Percentiles rank a stretch among this genome's conserved stretches.
These are phyloP conservation scores for Notothenia coriiceps DNA, from an alignment of 2,113 vertebrate genomes.

Conservation along the genomic window DNA sequence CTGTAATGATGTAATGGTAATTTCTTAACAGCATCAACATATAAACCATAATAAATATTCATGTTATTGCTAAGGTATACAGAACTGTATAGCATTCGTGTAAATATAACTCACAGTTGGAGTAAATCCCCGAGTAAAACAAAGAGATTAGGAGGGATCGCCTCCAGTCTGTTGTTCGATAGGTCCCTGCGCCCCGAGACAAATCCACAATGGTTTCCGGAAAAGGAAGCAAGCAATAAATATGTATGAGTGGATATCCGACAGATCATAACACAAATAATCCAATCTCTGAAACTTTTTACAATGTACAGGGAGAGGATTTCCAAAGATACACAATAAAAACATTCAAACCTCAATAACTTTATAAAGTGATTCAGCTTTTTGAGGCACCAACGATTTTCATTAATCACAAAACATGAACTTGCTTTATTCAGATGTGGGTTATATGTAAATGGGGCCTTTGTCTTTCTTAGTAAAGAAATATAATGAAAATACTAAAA, in stretches of 20 bases:
- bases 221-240: slow-evolving; percentile 10
- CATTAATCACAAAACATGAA: background rate
- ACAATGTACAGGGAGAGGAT: background rate
- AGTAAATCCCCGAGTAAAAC: slow-evolving; percentile 91
- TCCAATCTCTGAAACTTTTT: background rate
- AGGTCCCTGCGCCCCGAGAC: slow-evolving; percentile 87
- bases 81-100: slow-evolving; percentile 2
- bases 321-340: background rate
- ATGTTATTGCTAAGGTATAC: background rate
- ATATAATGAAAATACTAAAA: no score
- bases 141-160: slow-evolving; percentile 88
- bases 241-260: background rate
- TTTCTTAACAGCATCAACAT: background rate
- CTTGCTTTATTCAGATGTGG: background rate
- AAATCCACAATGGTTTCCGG: slow-evolving; percentile 46
- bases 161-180: slow-evolving; percentile 91
- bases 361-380: background rate
- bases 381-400: background rate
- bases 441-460: background rate
- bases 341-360: background rate
- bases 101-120: slow-evolving; percentile 90
- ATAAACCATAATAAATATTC: background rate
- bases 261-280: background rate
- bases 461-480: no score
- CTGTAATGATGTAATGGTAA: background rate